phyloP scores from a whole-genome alignment of 2,888 invertebrate genomes.

The Eledona agricola region DNA sequence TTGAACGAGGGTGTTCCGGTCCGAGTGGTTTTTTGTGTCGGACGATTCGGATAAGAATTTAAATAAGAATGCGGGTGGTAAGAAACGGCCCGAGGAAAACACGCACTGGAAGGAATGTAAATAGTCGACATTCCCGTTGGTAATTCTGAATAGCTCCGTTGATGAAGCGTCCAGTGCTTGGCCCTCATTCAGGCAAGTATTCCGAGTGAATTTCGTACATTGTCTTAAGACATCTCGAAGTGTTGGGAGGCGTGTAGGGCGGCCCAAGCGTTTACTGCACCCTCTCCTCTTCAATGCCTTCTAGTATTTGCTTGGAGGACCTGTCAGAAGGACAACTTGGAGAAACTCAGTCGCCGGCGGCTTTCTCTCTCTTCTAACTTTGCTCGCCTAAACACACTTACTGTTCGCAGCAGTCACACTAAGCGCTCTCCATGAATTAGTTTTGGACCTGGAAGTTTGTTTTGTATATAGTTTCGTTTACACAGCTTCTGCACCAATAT shows the following conservation, averaged over 20 bases:
- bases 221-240: constrained; percentile 49
- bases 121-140: constrained; percentile 57
- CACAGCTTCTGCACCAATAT: constrained; percentile 47
- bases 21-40: too few relatives aligned
- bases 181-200: constrained; percentile 55
- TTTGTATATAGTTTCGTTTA: constrained; percentile 47
- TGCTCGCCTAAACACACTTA: constrained; percentile 37
- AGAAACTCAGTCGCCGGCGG: constrained; percentile 54
- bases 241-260: constrained; percentile 42
- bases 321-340: constrained; percentile 48
- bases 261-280: constrained; percentile 44
- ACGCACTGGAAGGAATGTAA: constrained; percentile 50
- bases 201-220: constrained; percentile 53
- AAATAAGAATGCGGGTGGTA: constrained; percentile 31
- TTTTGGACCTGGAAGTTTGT: constrained; percentile 49
- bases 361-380: constrained; percentile 44
- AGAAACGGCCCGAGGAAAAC: constrained; percentile 33
- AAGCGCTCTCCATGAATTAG: constrained; percentile 45
- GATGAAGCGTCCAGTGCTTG: constrained; percentile 61
- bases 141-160: constrained; percentile 61
- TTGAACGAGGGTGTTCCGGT: too few relatives aligned
- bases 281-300: constrained; percentile 39
- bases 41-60: too few relatives aligned
- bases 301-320: constrained; percentile 46
- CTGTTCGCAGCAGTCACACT: constrained; percentile 40